A percentile compares a stretch with the other conserved stretches of the same genome.
phyloP scores from a whole-genome alignment of 2,113 vertebrate species.

The Coptodon bakossiorum region DNA sequence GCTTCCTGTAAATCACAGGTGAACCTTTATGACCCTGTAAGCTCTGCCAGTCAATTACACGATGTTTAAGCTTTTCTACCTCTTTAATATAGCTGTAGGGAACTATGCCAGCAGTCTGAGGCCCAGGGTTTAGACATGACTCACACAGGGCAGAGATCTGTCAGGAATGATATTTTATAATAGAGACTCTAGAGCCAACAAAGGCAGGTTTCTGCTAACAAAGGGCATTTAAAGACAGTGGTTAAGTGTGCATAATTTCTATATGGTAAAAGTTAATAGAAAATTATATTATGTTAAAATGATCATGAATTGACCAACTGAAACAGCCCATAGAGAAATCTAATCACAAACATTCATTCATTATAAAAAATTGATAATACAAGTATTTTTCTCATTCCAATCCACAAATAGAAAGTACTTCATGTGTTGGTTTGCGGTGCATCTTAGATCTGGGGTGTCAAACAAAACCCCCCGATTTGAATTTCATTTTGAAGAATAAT shows the following conservation, averaged over 20 bases:
- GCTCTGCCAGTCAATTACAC: conserved; percentile 29
- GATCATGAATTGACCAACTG: background rate
- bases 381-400: background rate
- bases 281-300: background rate
- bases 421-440: background rate
- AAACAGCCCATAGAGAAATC: background rate
- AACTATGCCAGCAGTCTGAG: conserved; percentile 25
- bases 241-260: background rate
- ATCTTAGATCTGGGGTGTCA: background rate
- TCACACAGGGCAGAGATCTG: conserved; percentile 25
- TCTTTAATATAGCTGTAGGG: conserved; percentile 32
- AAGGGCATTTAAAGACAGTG: background rate
- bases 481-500: background rate
- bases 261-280: background rate
- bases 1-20: background rate
- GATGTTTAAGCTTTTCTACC: conserved; percentile 26
- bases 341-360: background rate
- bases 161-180: conserved; percentile 3
- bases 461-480: background rate
- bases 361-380: background rate
- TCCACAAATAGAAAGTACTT: background rate
- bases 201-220: background rate
- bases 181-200: background rate
- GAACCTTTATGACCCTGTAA: conserved; percentile 9
- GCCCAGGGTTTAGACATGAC: conserved; percentile 14